These are phyloP conservation scores for Tenebrosternarchus preto DNA, from an alignment of 2,113 vertebrate species.

Conservation along the genomic window DNA sequence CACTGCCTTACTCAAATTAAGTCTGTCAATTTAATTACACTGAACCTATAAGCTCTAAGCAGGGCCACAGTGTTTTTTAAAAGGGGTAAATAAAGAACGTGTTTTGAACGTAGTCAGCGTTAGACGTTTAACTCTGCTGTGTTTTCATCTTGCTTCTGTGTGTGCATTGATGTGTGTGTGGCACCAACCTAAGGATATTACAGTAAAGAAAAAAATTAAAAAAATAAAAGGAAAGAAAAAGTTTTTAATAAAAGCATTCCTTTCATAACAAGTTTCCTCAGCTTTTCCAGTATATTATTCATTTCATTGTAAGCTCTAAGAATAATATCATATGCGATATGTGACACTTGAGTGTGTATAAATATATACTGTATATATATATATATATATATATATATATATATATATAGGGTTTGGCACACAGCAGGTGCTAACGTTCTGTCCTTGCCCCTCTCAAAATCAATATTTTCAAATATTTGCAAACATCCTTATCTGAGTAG, in stretches of 20 bases:
- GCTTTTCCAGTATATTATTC: slow-evolving; percentile 39
- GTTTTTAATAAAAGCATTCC: slow-evolving; percentile 71
- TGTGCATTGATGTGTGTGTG: slow-evolving; percentile 66
- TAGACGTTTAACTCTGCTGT: slow-evolving; percentile 84
- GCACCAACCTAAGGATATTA: slow-evolving; percentile 77
- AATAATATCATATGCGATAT: slow-evolving; percentile 86
- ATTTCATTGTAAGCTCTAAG: slow-evolving; percentile 63
- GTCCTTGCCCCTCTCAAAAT: background rate
- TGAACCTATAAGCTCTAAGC: too few relatives aligned
- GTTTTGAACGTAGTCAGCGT: slow-evolving; percentile 82
- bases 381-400: slow-evolving; percentile 67
- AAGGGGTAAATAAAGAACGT: slow-evolving; percentile 63
- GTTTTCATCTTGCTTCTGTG: slow-evolving; percentile 61
- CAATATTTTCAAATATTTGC: slow-evolving; percentile 64
- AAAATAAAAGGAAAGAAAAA: slow-evolving; percentile 28
- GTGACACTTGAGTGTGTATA: slow-evolving; percentile 81
- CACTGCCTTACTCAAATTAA: slow-evolving; percentile 87
- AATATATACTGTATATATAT: slow-evolving; percentile 63
- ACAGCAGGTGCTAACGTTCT: slow-evolving; percentile 76
- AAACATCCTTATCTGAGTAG: slow-evolving; percentile 82
- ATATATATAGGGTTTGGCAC: slow-evolving; percentile 68
- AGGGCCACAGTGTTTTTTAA: slow-evolving; percentile 73
- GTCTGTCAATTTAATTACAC: slow-evolving; percentile 82
- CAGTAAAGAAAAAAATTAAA: slow-evolving; percentile 62
- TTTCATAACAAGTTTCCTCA: slow-evolving; percentile 75